phyloP scores from a whole-genome alignment of 2,888 invertebrate genomes.

The Lydus trimaculatus region DNA sequence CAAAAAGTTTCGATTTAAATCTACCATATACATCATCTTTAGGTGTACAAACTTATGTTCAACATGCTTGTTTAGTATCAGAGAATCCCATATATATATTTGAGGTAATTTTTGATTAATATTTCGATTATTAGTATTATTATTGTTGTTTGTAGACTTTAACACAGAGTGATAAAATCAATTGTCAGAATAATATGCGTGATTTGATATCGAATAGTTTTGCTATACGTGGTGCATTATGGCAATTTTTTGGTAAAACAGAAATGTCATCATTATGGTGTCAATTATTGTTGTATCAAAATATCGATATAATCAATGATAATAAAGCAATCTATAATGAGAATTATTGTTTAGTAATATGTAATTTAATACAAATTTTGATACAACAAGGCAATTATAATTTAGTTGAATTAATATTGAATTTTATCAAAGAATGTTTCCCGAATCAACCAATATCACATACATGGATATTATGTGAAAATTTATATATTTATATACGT shows the following conservation, averaged over 20 bases:
- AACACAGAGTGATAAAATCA: constrained; percentile 84
- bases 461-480: constrained; percentile 75
- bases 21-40: constrained; percentile 76
- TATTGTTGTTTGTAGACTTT: constrained; percentile 63
- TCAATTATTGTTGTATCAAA: constrained; percentile 79
- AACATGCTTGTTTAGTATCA: constrained; percentile 75
- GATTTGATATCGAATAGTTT: constrained; percentile 83
- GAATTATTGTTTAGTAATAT: constrained; percentile 73
- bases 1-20: constrained; percentile 72
- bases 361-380: constrained; percentile 69
- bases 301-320: constrained; percentile 67
- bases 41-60: constrained; percentile 79
- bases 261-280: constrained; percentile 84
- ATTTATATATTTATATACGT: constrained; percentile 60
- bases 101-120: constrained; percentile 61
- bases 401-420: constrained; percentile 66
- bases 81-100: constrained; percentile 73
- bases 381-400: constrained; percentile 66
- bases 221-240: constrained; percentile 83
- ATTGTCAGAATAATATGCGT: constrained; percentile 83
- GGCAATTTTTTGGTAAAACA: constrained; percentile 88
- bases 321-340: constrained; percentile 67
- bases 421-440: constrained; percentile 68
- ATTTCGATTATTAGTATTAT: neutral
- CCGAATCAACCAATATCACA: constrained; percentile 69